Conservation (phyloP, 2,113 vertebrate genomes). For the Hydrochoerus hydrochaeris region DNA sequence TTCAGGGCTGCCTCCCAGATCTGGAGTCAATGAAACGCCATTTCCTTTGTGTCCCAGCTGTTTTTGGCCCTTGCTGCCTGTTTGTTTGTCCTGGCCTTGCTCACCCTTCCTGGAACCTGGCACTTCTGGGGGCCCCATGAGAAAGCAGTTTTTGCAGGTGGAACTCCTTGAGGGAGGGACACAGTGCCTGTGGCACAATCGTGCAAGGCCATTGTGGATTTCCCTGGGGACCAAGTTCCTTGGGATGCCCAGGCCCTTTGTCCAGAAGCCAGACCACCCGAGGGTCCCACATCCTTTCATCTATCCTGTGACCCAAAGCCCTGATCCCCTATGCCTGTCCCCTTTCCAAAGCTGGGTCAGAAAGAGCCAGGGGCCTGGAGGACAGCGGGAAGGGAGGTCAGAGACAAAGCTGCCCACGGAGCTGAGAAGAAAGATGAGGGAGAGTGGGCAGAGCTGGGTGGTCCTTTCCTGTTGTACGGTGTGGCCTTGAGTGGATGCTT, state of each 20-base stretch:
- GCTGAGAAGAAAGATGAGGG: neutral
- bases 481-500: neutral
- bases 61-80: neutral
- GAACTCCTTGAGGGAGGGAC: neutral
- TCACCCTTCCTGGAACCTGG: neutral
- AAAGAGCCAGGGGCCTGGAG: too few relatives aligned
- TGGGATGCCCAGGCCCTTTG: neutral
- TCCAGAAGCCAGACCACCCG: neutral
- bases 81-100: neutral
- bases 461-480: neutral
- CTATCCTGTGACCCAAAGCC: neutral
- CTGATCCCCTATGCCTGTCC: fast-evolving
- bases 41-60: neutral
- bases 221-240: too few relatives aligned
- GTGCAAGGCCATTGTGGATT: neutral
- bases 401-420: neutral
- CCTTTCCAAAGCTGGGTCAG: neutral
- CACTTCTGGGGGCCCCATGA: neutral
- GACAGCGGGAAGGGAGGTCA: fast-evolving
- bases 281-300: neutral
- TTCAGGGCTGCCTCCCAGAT: neutral
- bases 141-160: neutral
- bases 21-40: neutral
- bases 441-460: neutral
- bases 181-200: neutral